Base-by-base conservation (phyloP, 2,113 vertebrate genomes). In the Ascaphus truei region DNA sequence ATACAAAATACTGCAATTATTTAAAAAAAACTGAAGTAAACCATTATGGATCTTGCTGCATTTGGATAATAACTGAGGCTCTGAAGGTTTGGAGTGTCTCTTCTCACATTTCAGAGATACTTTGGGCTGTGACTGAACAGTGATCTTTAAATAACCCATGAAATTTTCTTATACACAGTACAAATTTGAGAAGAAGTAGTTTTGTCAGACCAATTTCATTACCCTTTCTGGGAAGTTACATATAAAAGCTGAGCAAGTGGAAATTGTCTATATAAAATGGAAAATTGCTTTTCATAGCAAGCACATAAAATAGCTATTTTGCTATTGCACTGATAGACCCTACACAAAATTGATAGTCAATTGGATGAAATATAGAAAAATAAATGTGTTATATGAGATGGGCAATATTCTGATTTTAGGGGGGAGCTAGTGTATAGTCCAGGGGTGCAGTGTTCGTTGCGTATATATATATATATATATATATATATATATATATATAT, bases 281-380 rank as follows among this genome's bases (percentile, higher is more conserved):
- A 58, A 57, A 58, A 68, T 68, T 68, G 64, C 64, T 68, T 68
- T 68, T 68, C 64, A 68, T 57, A 39, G 64, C 36, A 58, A 45
- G 52, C 29, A 47, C 37, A 68, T 68, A 68, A 68, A 68, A 68
- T 47, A 48, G 64, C 64, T 68, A 58, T 57, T 68, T 68, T 68
- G 39, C 52, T 57, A 47, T 45, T 55, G 26, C 51, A 34, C 26
- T 43, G 64, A 57, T 57, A 68, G 64, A 39, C 29, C 30, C 39
- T 68, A 34, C 29, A 68, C 41, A 57, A 57, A 68, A 68, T 58
- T 68, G 50, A 66, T 55, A 66, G 64, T 67, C 51, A 57, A 47
- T 57, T 57, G 51, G 51, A 33, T 56, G 39, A 67, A 67, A 67
- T 57, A 22, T 31, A 34, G 20, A 34, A 67, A 43, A 67, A 43